Base-by-base conservation (phyloP, 64 coral and sea anemone species). In the Montipora foliosa region DNA sequence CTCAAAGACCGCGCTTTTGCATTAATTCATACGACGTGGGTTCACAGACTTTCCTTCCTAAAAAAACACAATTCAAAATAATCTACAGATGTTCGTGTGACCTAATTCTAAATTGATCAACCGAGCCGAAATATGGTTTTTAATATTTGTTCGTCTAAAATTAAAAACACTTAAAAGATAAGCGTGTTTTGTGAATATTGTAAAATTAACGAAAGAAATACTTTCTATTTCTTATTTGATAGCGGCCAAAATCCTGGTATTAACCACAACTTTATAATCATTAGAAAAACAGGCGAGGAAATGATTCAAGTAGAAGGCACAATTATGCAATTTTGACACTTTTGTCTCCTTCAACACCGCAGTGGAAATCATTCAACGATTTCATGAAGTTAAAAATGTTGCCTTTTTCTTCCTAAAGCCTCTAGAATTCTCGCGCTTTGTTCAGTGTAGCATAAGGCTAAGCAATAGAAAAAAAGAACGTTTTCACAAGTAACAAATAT, bases 401-500 rank as follows among this genome's bases (percentile, higher is more conserved):
- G 10, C 10, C 8, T 48, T 2, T 67, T 68, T 13, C 81, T 24
- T 83, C 79, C 7, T 5, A 13, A 52, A 5, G 80, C 57, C 2
- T 82, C 14, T 21, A 62, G 7, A 44, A 44, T 46, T 82, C 37
- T 21, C 21, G 12, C 55, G 29, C 29, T 37, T 37, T 37, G 29
- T 37, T 37, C 29, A 37, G 29, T 37, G 29, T 44, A 47, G 60
- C 81, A 45, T 24, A 44, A 84, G 61, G 79, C 55, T 5, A 61
- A 37, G 11, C 12, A 47, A 6, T 47, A 57, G 15, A 50, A 67
- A 2, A 72, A 22, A 49, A 6, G 9, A 1, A 50, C 19, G 55
- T 17, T 86, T 51, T 86, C 44, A 84, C 70, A 86, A 3, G 49
- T 16, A 78, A 72, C 7, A 59, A 52, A 61, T 59, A 82, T 62